These are phyloP conservation scores for Microtus oregoni DNA, from an alignment of 2,113 vertebrate species.

Conservation along the genomic window DNA sequence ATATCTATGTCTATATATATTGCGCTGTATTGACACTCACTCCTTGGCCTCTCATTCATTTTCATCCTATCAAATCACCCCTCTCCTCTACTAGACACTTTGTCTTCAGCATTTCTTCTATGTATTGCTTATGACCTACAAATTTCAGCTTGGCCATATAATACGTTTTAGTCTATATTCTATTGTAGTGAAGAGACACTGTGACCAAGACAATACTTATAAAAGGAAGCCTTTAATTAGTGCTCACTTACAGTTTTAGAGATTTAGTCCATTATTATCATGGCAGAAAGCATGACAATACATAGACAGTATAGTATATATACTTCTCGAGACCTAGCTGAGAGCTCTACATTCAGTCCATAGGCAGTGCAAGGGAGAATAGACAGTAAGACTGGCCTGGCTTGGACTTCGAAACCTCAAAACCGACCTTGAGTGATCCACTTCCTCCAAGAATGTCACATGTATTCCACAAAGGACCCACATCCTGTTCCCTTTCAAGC, in stretches of 20 bases:
- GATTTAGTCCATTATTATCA: background rate
- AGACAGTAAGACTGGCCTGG: background rate
- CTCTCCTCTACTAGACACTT: background rate
- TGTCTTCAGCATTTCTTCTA: background rate
- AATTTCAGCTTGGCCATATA: background rate
- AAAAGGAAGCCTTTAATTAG: background rate
- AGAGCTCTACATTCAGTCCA: background rate
- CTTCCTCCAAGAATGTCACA: background rate
- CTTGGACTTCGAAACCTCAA: background rate
- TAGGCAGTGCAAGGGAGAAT: background rate
- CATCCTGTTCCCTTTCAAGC: background rate
- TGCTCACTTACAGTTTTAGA: background rate
- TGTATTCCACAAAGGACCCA: background rate
- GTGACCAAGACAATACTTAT: background rate
- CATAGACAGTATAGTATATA: background rate
- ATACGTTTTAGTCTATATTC: background rate
- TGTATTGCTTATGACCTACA: background rate
- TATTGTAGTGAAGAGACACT: background rate
- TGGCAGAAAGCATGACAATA: background rate
- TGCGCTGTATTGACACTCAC: background rate
- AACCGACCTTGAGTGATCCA: background rate
- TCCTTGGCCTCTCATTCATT: background rate
- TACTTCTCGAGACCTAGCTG: background rate
- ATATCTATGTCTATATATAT: background rate
- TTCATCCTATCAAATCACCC: background rate